Conservation (phyloP, 2,888 invertebrate genomes). For the Xestia rhomboidea region DNA sequence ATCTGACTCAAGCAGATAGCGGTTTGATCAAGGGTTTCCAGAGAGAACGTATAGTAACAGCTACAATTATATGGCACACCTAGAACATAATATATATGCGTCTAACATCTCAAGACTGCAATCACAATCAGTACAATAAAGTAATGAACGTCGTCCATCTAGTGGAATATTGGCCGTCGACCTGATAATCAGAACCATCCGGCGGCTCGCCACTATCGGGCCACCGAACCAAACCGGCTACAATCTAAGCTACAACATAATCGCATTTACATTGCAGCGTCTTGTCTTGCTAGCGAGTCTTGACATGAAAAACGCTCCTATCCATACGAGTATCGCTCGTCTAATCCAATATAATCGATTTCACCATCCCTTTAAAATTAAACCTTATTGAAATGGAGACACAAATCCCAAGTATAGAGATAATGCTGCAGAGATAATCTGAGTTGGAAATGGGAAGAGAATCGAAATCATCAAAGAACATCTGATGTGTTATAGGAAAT, state of each 20-base stretch:
- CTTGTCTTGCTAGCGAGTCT: conserved; percentile 23
- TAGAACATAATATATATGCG: background rate
- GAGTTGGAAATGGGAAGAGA: background rate
- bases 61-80: background rate
- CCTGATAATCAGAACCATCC: conserved; percentile 80
- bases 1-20: background rate
- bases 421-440: background rate
- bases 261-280: conserved; percentile 57
- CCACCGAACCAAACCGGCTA: conserved; percentile 72
- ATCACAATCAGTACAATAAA: conserved; percentile 63
- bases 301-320: conserved; percentile 15
- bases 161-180: conserved; percentile 76
- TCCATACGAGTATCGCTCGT: background rate
- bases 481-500: conserved; percentile 14
- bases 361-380: background rate
- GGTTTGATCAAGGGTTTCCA: background rate
- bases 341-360: background rate
- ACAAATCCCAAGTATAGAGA: background rate
- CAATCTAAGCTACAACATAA: conserved; percentile 61
- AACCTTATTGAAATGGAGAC: background rate
- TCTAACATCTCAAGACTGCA: conserved; percentile 43
- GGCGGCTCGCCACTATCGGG: conserved; percentile 67
- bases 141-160: conserved; percentile 69
- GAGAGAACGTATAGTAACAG: background rate
- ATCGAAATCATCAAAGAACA: background rate